A percentile compares a stretch with the other conserved stretches of the same genome.
Conservation (phyloP, 2,888 invertebrate species). For the Monochamus alternatus region DNA sequence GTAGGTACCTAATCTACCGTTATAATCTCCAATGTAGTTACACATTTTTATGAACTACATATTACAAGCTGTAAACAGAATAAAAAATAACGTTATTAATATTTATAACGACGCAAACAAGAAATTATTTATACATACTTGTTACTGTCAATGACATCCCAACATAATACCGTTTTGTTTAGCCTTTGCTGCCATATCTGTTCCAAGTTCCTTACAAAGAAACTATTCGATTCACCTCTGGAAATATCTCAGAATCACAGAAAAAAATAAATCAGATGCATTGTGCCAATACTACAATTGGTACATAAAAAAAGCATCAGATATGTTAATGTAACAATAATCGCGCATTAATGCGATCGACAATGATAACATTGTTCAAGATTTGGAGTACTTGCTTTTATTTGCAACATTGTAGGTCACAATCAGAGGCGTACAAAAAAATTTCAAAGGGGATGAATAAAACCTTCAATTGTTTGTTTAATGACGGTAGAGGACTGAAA, state of each 20-base stretch:
- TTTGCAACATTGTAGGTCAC: too few species aligned
- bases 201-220: background rate
- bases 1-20: too few species aligned
- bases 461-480: too few species aligned
- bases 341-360: too few species aligned
- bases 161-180: slow-evolving; percentile 13
- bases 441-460: background rate
- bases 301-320: too few species aligned
- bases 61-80: slow-evolving; percentile 11
- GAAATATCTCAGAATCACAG: slow-evolving; percentile 4
- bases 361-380: too few species aligned
- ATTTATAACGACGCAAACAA: background rate
- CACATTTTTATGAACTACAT: too few species aligned
- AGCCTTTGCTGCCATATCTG: slow-evolving; percentile 10
- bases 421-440: background rate
- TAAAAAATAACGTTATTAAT: slow-evolving; percentile 4
- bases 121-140: slow-evolving; percentile 2
- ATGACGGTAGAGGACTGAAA: too few species aligned
- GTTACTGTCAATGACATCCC: slow-evolving; percentile 7
- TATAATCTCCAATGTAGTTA: too few species aligned
- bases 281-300: too few species aligned
- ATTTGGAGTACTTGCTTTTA: too few species aligned
- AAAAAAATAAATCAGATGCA: background rate
- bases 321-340: too few species aligned
- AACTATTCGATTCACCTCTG: background rate